These are phyloP conservation scores for Zoanthus sansibaricus DNA, from an alignment of 92 coral and sea anemone genomes.

Conservation along the genomic window DNA sequence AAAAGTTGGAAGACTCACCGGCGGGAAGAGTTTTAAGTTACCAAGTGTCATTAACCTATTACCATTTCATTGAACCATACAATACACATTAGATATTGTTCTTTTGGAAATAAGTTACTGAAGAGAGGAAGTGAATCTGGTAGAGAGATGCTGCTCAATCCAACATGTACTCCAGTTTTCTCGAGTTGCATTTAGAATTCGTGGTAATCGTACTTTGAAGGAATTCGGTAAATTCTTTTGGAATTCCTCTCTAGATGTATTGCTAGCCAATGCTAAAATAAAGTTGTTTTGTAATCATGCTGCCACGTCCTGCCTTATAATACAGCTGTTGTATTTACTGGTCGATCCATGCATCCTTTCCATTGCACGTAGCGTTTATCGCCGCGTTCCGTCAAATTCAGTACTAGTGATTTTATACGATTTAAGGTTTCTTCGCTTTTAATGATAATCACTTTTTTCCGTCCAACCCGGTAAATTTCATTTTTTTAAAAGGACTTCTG, in stretches of 20 bases:
- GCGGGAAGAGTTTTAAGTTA: too few relatives aligned
- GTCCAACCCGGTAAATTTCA: too few relatives aligned
- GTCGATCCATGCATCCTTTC: conserved; percentile 36
- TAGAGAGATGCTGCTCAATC: conserved; percentile 32
- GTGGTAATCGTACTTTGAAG: background rate
- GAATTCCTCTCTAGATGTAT: background rate
- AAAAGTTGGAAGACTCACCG: too few relatives aligned
- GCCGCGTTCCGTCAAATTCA: background rate
- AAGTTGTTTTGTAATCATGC: background rate
- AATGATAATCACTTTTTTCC: too few relatives aligned
- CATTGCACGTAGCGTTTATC: conserved; percentile 45
- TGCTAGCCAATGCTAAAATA: background rate
- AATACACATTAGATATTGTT: too few relatives aligned
- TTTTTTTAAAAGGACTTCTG: too few relatives aligned
- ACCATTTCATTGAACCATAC: too few relatives aligned
- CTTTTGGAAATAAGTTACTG: too few relatives aligned
- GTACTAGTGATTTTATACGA: too few relatives aligned
- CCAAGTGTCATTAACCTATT: too few relatives aligned
- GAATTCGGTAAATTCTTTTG: background rate
- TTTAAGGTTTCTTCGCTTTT: too few relatives aligned
- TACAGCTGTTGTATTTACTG: conserved; percentile 46
- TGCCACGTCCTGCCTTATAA: conserved; percentile 43
- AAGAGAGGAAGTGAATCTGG: background rate
- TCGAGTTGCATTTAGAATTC: background rate
- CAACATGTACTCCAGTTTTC: background rate